Conservation (phyloP, 1,140 invertebrate species). For the Forficula auricularia region DNA sequence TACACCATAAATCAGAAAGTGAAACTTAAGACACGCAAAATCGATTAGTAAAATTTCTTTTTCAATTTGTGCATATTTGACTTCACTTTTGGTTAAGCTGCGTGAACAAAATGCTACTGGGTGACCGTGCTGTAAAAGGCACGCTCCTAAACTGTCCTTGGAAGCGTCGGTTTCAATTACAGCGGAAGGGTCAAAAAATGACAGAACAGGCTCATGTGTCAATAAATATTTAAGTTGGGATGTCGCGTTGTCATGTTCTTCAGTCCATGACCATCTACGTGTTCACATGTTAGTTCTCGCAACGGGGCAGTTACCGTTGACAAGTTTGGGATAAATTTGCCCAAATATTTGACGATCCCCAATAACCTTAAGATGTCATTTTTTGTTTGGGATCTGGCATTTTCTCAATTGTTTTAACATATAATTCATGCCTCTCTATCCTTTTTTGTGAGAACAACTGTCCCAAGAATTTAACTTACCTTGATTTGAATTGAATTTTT, state of each 20-base stretch:
- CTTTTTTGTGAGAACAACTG: slow-evolving; percentile 21
- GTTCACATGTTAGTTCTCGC: slow-evolving; percentile 15
- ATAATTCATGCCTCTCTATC: slow-evolving; percentile 18
- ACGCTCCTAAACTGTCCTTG: slow-evolving; percentile 20
- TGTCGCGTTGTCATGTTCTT: slow-evolving; percentile 14
- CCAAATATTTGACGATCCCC: slow-evolving; percentile 21
- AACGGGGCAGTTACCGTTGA: slow-evolving; percentile 15
- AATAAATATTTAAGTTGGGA: slow-evolving; percentile 17
- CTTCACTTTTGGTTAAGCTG: slow-evolving; percentile 13
- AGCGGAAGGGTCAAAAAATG: slow-evolving; percentile 16
- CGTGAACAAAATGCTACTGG: slow-evolving; percentile 22
- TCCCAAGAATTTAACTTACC: slow-evolving; percentile 23
- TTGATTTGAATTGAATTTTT: slow-evolving; percentile 21
- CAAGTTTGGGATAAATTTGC: slow-evolving; percentile 21
- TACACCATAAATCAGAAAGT: slow-evolving; percentile 25
- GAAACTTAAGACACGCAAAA: slow-evolving; percentile 22
- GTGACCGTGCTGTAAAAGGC: slow-evolving; percentile 17
- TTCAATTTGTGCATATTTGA: slow-evolving; percentile 6
- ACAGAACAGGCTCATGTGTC: slow-evolving; percentile 15
- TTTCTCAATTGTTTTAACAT: slow-evolving; percentile 21
- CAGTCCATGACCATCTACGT: slow-evolving; percentile 12
- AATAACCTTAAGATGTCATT: slow-evolving; percentile 15
- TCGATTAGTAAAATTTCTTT: slow-evolving; percentile 4
- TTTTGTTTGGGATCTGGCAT: slow-evolving; percentile 17
- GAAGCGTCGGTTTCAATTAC: slow-evolving; percentile 19